Evolutionary conservation across 2,113 vertebrate genomes (phyloP), one percentile per base, ranked within the genome.

Genomic region (Notiomystis cincta): DNA sequence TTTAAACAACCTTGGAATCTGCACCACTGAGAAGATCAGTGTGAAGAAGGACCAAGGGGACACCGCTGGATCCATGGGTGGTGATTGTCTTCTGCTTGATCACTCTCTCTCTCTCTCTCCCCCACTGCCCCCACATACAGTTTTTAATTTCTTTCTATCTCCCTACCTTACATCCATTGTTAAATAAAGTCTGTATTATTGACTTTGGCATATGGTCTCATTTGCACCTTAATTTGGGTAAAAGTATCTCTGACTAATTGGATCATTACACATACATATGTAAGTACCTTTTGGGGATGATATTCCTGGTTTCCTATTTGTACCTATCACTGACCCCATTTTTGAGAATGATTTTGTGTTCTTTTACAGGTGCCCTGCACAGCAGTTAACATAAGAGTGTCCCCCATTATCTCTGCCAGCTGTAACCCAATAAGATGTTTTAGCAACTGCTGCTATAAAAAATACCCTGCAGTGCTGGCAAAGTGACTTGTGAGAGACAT

Each of bases 341-440:
- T 66, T 6, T 65, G 31, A 67, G 40, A 47, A 24, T 5, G 3
- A 12, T 56, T 76, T 78, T 56, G 3, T 40, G 14, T 11, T 54
- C 37, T 40, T 42, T 4, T 31, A 8, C 6, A 3, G 10, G 17
- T 42, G 30, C 3, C 2, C 18, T 61, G 13, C 33, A 37, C 17
- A 23, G 4, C 9, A 42, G 4, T 35, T 9, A 28, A 15, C 6
- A 11, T 8, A 27, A 62, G 18, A 58, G 24, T 2, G 10, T 8
- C 0, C 6, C 13, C 10, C 0, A 0, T n/a, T 70, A 66, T 20
- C 2, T 35, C 51, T 71, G 2, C 8, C 48, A 73, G 6, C 23
- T 66, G 6, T 85, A 65, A 60, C 16, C 3, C 40, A n/a, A 33
- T 3, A 45, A 37, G 3, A 16, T 15, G 1, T 38, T 92, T 58